phyloP scores from a whole-genome alignment of 2,113 vertebrate species.

The Gambusia holbrooki region DNA sequence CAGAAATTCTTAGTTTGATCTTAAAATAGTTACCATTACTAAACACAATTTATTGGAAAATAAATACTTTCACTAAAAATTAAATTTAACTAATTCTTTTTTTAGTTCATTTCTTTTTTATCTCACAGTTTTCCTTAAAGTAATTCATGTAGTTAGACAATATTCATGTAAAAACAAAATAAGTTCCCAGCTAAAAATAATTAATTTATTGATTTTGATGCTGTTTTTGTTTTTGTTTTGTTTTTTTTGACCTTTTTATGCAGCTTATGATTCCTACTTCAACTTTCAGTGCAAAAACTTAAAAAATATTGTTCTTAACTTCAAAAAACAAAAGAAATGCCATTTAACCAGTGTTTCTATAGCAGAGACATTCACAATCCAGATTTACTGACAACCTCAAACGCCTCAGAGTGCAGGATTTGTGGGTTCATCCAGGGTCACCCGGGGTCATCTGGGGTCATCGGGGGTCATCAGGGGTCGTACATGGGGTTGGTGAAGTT shows the following conservation, averaged over 20 bases:
- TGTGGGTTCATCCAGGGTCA: neutral
- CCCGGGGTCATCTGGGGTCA: slow-evolving; percentile 76
- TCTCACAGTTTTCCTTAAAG: neutral
- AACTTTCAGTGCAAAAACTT: neutral
- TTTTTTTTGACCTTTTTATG: neutral
- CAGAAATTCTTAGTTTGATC: too few relatives aligned
- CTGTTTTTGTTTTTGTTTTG: neutral
- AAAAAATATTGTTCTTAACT: neutral
- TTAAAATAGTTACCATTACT: neutral
- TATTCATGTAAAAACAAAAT: too few relatives aligned
- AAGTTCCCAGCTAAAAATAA: neutral
- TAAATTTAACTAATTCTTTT: too few relatives aligned
- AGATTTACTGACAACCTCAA: neutral
- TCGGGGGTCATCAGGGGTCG: slow-evolving; percentile 75
- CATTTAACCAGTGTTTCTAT: neutral
- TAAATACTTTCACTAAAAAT: too few relatives aligned
- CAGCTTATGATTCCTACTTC: neutral
- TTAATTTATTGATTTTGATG: neutral
- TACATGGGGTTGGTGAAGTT: slow-evolving; percentile 91
- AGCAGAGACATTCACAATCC: neutral
- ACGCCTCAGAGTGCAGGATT: slow-evolving; percentile 3
- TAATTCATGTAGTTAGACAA: neutral
- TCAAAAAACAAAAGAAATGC: neutral
- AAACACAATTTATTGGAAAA: neutral
- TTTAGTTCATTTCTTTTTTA: neutral